Conservation (phyloP, 2,797 vertebrate genomes). For the Pangasius djambal region DNA sequence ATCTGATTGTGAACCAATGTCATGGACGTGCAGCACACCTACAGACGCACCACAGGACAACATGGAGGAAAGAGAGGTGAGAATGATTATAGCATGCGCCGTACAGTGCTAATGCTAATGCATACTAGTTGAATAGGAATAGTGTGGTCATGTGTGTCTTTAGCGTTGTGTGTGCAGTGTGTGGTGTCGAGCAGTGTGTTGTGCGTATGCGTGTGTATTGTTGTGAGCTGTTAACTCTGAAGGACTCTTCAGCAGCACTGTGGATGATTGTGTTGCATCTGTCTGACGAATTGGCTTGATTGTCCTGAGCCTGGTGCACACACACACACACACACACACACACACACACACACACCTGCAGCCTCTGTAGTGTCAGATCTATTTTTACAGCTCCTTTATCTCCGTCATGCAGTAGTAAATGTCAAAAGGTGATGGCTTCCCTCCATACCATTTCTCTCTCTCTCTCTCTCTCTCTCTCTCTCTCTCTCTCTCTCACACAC, state of each 20-base stretch:
- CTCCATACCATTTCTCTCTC: not conserved
- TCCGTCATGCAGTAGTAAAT: conserved; percentile 25
- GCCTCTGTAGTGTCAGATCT: conserved; percentile 71
- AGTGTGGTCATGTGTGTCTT: not conserved
- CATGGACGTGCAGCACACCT: not conserved
- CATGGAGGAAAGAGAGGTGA: conserved; percentile 31
- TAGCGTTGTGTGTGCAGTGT: conserved; percentile 6
- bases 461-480: not conserved
- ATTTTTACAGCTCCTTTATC: conserved; percentile 69
- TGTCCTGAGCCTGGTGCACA: not conserved
- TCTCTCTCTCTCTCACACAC: not conserved
- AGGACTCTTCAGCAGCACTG: not conserved
- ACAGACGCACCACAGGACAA: conserved; percentile 9
- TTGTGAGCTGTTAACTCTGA: not conserved
- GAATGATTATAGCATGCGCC: not conserved
- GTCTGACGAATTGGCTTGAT: not conserved
- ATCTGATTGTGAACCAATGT: not conserved
- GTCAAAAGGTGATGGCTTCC: conserved; percentile 31
- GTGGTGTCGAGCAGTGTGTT: not conserved
- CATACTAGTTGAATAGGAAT: not conserved
- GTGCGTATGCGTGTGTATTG: conserved; percentile 4
- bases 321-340: not conserved
- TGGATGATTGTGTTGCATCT: conserved; percentile 1
- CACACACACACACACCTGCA: conserved; percentile 53
- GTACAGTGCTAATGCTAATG: not conserved